A percentile compares a stretch with the other conserved stretches of the same genome.
phyloP scores from a whole-genome alignment of 2,797 vertebrate species.

The Todus mexicanus region DNA sequence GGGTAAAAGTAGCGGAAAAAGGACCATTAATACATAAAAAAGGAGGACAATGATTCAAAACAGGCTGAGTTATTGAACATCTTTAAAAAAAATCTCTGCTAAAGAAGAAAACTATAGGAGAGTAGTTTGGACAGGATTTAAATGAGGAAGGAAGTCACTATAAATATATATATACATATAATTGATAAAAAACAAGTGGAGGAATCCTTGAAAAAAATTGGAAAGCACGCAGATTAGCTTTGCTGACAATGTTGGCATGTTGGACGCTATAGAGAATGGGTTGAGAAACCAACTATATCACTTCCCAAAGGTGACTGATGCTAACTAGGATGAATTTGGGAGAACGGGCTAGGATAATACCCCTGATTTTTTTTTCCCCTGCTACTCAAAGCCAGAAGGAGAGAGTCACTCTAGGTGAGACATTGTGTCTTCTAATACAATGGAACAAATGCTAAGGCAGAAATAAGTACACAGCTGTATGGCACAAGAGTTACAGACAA shows the following conservation, averaged over 20 bases:
- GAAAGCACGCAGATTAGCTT: not conserved
- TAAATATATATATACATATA: not conserved
- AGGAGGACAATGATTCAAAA: not conserved
- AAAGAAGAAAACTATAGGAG: not conserved
- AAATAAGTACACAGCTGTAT: not conserved
- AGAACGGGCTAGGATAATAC: not conserved
- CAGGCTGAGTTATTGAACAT: not conserved
- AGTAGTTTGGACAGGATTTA: not conserved
- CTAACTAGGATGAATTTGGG: not conserved
- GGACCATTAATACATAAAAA: not conserved
- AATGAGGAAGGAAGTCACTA: constrained; percentile 7
- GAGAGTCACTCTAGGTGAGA: not conserved
- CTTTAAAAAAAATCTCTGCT: not conserved
- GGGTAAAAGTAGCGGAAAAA: not conserved
- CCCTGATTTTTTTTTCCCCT: not conserved
- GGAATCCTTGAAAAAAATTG: not conserved
- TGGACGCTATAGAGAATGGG: not conserved
- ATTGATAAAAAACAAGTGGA: not conserved
- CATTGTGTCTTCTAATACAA: not conserved
- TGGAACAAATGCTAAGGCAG: not conserved
- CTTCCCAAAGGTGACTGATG: not conserved
- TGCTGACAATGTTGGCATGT: not conserved
- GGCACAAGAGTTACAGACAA: not conserved
- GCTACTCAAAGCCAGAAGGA: not conserved
- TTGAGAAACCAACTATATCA: not conserved